These are phyloP conservation scores for Clepsis dumicolana DNA, from an alignment of 2,888 invertebrate genomes.

Conservation along the genomic window DNA sequence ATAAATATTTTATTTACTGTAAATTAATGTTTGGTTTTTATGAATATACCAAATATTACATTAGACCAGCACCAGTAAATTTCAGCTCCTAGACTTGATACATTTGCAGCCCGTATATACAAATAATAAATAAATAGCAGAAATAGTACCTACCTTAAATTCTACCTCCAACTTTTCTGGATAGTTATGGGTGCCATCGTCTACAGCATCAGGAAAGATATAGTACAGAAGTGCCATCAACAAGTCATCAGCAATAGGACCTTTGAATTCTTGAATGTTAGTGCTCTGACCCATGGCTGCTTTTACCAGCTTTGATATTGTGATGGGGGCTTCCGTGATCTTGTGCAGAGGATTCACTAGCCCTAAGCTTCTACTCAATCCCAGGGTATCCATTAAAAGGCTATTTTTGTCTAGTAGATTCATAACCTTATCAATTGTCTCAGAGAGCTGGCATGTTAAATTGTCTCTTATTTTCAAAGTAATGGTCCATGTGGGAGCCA, in stretches of 20 bases:
- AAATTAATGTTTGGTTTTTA: too few relatives aligned
- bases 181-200: conserved; percentile 86
- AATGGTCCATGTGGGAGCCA: conserved; percentile 93
- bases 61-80: too few relatives aligned
- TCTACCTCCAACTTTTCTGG: conserved; percentile 77
- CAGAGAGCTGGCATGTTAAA: conserved; percentile 91
- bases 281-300: conserved; percentile 82
- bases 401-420: conserved; percentile 86
- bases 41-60: too few relatives aligned
- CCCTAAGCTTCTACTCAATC: conserved; percentile 78
- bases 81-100: neutral
- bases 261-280: conserved; percentile 87
- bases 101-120: too few relatives aligned
- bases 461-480: conserved; percentile 89
- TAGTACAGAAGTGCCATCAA: conserved; percentile 92
- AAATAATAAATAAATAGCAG: too few relatives aligned
- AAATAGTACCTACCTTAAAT: conserved; percentile 68
- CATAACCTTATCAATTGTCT: conserved; percentile 90
- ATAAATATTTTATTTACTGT: too few relatives aligned
- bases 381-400: conserved; percentile 79
- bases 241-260: conserved; percentile 92
- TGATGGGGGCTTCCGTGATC: conserved; percentile 92
- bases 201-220: conserved; percentile 95
- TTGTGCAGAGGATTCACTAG: conserved; percentile 87
- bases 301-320: conserved; percentile 86